Percentiles rank a stretch among this genome's conserved stretches.
Conservation (phyloP, 2,888 invertebrate species). For the Portevinia maculata region DNA sequence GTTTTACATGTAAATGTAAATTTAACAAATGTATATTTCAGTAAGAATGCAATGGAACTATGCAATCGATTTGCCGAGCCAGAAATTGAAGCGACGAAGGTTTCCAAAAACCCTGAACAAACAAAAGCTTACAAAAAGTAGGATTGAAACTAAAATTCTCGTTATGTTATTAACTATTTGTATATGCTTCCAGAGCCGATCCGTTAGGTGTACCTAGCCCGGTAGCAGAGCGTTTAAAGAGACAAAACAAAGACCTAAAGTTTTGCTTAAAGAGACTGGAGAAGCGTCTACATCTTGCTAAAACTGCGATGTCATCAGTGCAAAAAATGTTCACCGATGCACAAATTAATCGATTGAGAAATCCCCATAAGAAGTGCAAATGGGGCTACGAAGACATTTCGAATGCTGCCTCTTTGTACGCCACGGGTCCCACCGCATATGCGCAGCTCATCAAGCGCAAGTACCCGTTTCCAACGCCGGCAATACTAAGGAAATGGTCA, state of each 20-base stretch:
- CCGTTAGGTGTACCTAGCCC: constrained; percentile 6
- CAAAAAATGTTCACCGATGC: constrained; percentile 21
- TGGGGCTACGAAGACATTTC: constrained; percentile 49
- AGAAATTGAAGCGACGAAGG: not conserved
- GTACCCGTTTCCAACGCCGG: constrained; percentile 18
- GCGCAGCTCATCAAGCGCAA: constrained; percentile 7
- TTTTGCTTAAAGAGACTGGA: not conserved
- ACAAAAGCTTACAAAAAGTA: no score
- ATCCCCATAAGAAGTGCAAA: constrained; percentile 30
- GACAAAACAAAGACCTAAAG: not conserved
- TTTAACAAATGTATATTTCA: not conserved
- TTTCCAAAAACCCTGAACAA: not conserved
- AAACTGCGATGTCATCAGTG: constrained; percentile 10
- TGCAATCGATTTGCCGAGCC: constrained; percentile 19
- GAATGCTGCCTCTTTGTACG: constrained; percentile 26
- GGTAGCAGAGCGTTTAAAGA: constrained; percentile 1
- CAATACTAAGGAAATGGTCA: constrained; percentile 25
- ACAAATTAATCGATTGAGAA: constrained; percentile 22
- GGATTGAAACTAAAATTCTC: constrained; percentile 7
- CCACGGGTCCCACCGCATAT: constrained; percentile 30
- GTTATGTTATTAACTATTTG: not conserved
- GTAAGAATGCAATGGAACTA: constrained; percentile 28
- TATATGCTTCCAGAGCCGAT: constrained; percentile 1
- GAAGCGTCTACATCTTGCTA: constrained; percentile 13
- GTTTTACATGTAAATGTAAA: not conserved